phyloP scores from a whole-genome alignment of 2,888 invertebrate species.

The Brachycybe producta region DNA sequence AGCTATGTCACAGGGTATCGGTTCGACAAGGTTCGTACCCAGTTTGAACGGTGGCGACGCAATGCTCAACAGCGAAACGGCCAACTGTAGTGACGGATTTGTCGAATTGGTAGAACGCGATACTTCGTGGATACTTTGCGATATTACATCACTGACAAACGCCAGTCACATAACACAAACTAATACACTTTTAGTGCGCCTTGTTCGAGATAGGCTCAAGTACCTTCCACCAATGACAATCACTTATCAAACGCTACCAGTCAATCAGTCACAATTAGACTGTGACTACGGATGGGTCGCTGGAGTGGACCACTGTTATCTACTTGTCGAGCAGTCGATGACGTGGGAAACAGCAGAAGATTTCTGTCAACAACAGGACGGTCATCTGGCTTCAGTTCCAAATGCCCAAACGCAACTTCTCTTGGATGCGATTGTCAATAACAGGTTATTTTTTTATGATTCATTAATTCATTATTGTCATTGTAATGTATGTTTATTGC shows the following conservation, averaged over 20 bases:
- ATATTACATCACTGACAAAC: not conserved
- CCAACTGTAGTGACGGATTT: not conserved
- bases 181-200: not conserved
- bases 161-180: not conserved
- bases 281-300: conserved; percentile 60
- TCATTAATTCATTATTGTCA: too few relatives aligned
- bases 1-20: not conserved
- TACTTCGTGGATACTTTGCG: not conserved
- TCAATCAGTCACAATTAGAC: conserved; percentile 18
- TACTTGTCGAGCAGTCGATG: conserved; percentile 44
- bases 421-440: conserved; percentile 48
- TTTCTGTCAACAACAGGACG: conserved; percentile 49
- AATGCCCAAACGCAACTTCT: conserved; percentile 49
- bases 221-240: not conserved
- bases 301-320: conserved; percentile 51
- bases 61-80: not conserved
- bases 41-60: not conserved
- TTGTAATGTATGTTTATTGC: too few relatives aligned
- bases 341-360: conserved; percentile 55
- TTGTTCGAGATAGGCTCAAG: conserved; percentile 3
- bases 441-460: conserved; percentile 43
- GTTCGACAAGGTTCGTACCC: not conserved
- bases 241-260: conserved; percentile 19
- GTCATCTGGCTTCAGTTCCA: conserved; percentile 53
- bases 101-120: not conserved